phyloP scores from a whole-genome alignment of 2,888 invertebrate species.

The Tanypteryx hageni region DNA sequence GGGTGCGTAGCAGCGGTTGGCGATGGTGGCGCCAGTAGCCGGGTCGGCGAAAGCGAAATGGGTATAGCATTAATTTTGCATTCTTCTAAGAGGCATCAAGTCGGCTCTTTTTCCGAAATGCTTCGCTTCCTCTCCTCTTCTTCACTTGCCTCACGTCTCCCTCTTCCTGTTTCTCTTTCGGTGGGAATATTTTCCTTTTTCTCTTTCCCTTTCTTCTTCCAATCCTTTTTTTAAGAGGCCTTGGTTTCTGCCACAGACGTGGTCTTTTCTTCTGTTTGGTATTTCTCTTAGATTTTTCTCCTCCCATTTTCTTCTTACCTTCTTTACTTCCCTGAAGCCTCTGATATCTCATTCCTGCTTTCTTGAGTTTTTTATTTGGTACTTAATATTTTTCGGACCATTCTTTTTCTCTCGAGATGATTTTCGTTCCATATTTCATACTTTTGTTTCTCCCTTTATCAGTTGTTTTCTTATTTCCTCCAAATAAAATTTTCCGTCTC shows the following conservation, averaged over 20 bases:
- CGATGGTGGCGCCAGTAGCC: no score
- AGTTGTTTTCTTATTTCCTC: no score
- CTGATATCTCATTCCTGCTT: background rate
- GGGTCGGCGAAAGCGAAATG: background rate
- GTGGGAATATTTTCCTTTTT: no score
- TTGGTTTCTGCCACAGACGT: background rate
- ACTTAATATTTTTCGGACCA: no score
- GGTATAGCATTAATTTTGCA: conserved; percentile 21
- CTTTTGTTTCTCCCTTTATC: no score
- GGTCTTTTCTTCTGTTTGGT: background rate
- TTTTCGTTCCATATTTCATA: no score
- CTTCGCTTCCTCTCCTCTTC: background rate
- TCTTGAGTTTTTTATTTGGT: background rate
- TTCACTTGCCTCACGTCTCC: background rate
- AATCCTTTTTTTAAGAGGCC: background rate
- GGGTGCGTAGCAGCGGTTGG: background rate
- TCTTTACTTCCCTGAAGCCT: background rate
- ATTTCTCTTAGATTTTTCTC: background rate
- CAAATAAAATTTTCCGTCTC: no score
- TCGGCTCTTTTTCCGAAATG: background rate
- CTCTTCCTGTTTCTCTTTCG: background rate
- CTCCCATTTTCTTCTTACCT: background rate
- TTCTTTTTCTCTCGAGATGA: no score
- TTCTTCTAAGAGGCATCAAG: conserved; percentile 7
- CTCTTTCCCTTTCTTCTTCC: background rate